A percentile compares a stretch with the other conserved stretches of the same genome.
Conservation (phyloP, 2,797 vertebrate genomes). For the Leucoraja ocellata region DNA sequence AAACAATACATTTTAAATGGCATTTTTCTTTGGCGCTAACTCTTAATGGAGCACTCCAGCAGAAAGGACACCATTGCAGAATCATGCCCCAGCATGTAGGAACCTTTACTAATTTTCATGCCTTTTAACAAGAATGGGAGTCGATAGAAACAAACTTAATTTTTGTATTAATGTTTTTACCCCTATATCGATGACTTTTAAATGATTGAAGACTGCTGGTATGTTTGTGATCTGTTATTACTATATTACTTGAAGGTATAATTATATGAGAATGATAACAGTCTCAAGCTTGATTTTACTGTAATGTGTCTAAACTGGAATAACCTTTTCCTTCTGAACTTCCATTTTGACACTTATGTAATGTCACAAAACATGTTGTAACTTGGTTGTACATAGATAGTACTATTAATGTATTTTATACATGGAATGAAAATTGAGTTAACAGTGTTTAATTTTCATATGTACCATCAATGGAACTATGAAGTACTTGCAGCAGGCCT, state of each 20-base stretch:
- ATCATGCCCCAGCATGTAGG: not conserved
- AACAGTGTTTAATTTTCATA: too few relatives aligned
- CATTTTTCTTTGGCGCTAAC: not conserved
- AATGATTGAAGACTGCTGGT: not conserved
- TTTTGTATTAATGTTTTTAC: not conserved
- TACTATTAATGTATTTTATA: not conserved
- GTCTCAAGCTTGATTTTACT: not conserved
- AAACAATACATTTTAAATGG: not conserved
- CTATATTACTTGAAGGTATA: not conserved
- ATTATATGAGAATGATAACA: not conserved
- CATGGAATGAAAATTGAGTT: not conserved
- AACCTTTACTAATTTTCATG: not conserved
- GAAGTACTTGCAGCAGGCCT: too few relatives aligned
- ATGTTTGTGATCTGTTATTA: not conserved
- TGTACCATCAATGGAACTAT: too few relatives aligned
- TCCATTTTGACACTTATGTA: not conserved
- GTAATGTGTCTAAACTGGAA: not conserved
- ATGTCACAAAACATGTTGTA: conserved; percentile 5
- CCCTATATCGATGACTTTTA: not conserved
- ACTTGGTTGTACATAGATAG: not conserved
- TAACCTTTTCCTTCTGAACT: not conserved
- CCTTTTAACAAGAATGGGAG: conserved; percentile 2
- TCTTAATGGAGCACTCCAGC: not conserved
- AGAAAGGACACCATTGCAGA: not conserved
- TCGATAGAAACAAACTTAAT: not conserved